Evolutionary conservation across 2,888 invertebrate genomes (phyloP), one percentile per base, ranked within the genome.

Genomic region (Sarcophaga caerulescens): DNA sequence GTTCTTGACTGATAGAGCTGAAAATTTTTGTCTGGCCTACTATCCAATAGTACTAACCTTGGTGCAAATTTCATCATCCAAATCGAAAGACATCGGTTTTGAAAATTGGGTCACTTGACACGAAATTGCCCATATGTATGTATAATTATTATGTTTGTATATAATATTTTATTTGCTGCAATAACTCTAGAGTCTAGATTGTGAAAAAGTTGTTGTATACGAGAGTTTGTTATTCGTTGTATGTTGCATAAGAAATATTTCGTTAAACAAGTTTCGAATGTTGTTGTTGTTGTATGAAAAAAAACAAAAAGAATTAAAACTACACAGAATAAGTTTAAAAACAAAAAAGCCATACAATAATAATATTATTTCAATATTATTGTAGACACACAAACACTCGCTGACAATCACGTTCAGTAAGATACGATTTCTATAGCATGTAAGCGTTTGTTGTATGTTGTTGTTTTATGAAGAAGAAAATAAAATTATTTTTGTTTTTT

Each of bases 201-300:
- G 12, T 14, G 47, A 47, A 14, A 47, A 47, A 47, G 52, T 52
- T 52, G 52, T 17, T 17, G 52, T 52, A 17, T 52, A 52, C 52
- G 52, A 12, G 52, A 52, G 52, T 52, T 52, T 17, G 35, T 35
- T 35, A 35, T 35, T 35, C 35, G 45, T 62, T 23, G 45, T 12
- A 69, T 57, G 23, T 70, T 75, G 81, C 69, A 81, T 45, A 70
- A 69, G 44, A 69, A 69, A 69, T 10, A 6, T 21, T 65, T 76
- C 23, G 17, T 60, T 45, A 71, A 82, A 66, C 76, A 76, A 82
- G 76, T 82, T 81, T 65, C n/a, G 65, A 23, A 35, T 70, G 44
- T 59, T 74, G 47, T 66, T 76, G 25, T 35, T 60, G 25, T 19
- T 44, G n/a, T 25, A 25, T 25, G 25, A 35, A 35, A 35, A 35